These are phyloP conservation scores for Yoshiicerus persimilis DNA, from an alignment of 1,140 invertebrate genomes.

Conservation along the genomic window DNA sequence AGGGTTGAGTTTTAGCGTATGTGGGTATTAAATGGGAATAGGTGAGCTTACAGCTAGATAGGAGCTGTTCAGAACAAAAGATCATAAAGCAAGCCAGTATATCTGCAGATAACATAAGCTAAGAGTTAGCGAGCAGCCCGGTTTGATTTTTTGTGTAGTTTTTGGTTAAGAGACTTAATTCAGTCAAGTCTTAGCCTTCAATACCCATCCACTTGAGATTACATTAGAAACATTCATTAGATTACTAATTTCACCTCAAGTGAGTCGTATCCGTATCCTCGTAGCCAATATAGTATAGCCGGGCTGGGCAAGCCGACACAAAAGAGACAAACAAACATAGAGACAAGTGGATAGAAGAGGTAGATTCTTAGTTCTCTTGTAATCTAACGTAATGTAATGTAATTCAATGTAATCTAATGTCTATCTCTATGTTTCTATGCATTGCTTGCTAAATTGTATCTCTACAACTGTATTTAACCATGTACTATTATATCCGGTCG, in stretches of 20 bases:
- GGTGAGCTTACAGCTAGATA: too few relatives aligned
- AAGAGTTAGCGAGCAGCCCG: not conserved
- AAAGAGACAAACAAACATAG: not conserved
- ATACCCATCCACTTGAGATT: not conserved
- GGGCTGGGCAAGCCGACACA: slow-evolving; percentile 10
- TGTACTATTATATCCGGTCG: not conserved
- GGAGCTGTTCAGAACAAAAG: not conserved
- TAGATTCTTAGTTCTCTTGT: not conserved
- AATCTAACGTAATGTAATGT: not conserved
- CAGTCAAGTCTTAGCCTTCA: not conserved
- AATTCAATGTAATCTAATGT: not conserved
- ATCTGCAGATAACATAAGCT: not conserved
- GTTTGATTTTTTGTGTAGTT: not conserved
- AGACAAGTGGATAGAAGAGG: not conserved
- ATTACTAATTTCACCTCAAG: slow-evolving; percentile 13
- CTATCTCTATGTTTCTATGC: not conserved
- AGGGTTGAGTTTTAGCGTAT: too few relatives aligned
- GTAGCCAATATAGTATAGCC: not conserved
- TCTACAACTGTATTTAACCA: not conserved
- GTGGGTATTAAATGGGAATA: too few relatives aligned
- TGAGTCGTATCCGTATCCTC: slow-evolving; percentile 3
- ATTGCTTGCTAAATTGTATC: not conserved
- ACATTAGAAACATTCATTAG: not conserved
- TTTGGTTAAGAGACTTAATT: not conserved
- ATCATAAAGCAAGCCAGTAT: not conserved